phyloP scores from a whole-genome alignment of 2,888 invertebrate genomes.

The Gandaritis pyraliata region DNA sequence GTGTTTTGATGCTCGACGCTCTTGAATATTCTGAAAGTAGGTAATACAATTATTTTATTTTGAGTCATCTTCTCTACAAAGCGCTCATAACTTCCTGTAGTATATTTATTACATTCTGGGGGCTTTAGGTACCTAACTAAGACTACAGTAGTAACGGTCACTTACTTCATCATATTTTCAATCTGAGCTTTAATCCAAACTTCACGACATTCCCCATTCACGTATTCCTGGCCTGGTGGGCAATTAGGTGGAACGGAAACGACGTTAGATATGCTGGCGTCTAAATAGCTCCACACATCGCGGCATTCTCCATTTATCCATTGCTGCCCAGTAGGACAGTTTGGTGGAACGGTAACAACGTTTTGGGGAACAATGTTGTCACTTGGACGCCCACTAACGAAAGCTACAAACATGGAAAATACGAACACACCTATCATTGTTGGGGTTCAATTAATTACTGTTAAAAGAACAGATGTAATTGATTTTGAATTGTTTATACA shows the following conservation, averaged over 20 bases:
- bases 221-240: constrained; percentile 26
- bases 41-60: no score
- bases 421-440: constrained; percentile 18
- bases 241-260: constrained; percentile 34
- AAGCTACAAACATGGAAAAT: constrained; percentile 14
- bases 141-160: neutral
- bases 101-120: no score
- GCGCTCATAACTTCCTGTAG: no score
- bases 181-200: constrained; percentile 19
- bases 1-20: constrained; percentile 5
- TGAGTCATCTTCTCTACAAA: no score
- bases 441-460: constrained; percentile 12
- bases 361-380: constrained; percentile 20
- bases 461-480: constrained; percentile 21
- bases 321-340: constrained; percentile 31
- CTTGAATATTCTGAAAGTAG: neutral
- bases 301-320: constrained; percentile 33
- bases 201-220: constrained; percentile 31
- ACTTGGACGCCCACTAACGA: constrained; percentile 22
- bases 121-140: no score
- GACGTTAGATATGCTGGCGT: constrained; percentile 12
- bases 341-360: constrained; percentile 30
- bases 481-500: constrained; percentile 27
- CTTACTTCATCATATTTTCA: constrained; percentile 18
- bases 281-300: constrained; percentile 15